These are phyloP conservation scores for Muntiacus muntjak DNA, from an alignment of 2,113 vertebrate genomes.

Conservation along the genomic window DNA sequence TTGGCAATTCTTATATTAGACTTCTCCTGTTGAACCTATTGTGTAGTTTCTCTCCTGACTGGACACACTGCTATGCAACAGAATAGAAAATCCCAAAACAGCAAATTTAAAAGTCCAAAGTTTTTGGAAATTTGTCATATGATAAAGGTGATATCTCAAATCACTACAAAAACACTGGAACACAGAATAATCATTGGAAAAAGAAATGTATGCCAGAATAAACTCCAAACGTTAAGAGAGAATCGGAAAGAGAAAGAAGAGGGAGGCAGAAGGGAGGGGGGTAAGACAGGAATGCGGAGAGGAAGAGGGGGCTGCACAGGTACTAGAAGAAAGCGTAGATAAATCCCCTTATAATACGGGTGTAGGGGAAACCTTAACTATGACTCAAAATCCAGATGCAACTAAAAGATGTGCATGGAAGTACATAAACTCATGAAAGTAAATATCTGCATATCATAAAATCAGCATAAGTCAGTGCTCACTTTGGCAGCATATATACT, in stretches of 20 bases:
- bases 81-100: neutral
- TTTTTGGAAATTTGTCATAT: neutral
- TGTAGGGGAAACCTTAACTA: neutral
- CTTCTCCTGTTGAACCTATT: neutral
- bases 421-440: neutral
- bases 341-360: neutral
- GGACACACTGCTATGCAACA: neutral
- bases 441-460: neutral
- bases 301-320: too few relatives aligned
- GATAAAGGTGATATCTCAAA: neutral
- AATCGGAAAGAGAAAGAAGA: neutral
- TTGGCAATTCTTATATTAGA: neutral
- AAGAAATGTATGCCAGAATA: neutral
- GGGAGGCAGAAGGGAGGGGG: fast-evolving
- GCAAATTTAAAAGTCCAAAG: neutral
- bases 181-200: neutral
- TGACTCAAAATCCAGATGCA: neutral
- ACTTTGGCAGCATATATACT: neutral
- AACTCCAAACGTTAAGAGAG: neutral
- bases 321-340: neutral
- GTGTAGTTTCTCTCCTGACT: neutral
- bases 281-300: neutral
- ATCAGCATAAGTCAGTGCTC: neutral
- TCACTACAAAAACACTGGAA: neutral
- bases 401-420: neutral